Evolutionary conservation across 1,140 invertebrate species (phyloP).

Genomic region (Dendrolimus kikuchii): DNA sequence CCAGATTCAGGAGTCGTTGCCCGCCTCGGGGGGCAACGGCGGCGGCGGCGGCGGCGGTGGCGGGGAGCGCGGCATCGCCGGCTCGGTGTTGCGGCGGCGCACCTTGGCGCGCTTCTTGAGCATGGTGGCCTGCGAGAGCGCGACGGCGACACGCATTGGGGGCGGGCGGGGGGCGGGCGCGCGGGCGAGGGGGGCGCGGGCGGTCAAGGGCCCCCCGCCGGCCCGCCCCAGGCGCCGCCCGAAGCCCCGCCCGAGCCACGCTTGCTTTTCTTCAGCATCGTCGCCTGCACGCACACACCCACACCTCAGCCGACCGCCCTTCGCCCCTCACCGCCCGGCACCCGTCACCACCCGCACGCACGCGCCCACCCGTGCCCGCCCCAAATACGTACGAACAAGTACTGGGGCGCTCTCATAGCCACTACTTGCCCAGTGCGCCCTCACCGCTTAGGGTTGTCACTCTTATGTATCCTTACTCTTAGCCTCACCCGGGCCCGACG

Average conservation of each 20-base stretch:
- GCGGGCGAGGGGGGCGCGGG: slow-evolving; percentile 16
- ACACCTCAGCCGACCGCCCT: slow-evolving; percentile 23
- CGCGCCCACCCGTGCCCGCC: neutral
- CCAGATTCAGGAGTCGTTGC: slow-evolving; percentile 77
- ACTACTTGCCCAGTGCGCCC: too few relatives aligned
- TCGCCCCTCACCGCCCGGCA: slow-evolving; percentile 12
- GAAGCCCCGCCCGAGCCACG: slow-evolving; percentile 76
- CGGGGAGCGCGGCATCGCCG: slow-evolving; percentile 80
- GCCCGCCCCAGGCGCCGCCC: slow-evolving; percentile 31
- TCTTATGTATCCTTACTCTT: too few relatives aligned
- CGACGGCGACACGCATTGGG: slow-evolving; percentile 43
- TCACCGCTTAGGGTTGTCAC: too few relatives aligned
- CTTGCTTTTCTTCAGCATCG: slow-evolving; percentile 96
- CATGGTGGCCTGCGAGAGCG: slow-evolving; percentile 85
- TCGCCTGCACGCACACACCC: slow-evolving; percentile 76
- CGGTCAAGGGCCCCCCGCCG: slow-evolving; percentile 54
- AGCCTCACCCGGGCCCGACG: too few relatives aligned
- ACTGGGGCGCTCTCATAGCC: too few relatives aligned
- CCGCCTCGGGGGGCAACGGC: slow-evolving; percentile 11
- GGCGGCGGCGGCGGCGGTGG: slow-evolving; percentile 21
- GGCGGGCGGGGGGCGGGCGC: slow-evolving; percentile 52
- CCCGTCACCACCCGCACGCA: slow-evolving; percentile 7
- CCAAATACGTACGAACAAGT: slow-evolving; percentile 4
- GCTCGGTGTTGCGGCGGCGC: slow-evolving; percentile 93
- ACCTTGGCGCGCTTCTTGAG: slow-evolving; percentile 95